Base-by-base conservation (phyloP, 1,140 invertebrate genomes). In the Zophobas atratus region DNA sequence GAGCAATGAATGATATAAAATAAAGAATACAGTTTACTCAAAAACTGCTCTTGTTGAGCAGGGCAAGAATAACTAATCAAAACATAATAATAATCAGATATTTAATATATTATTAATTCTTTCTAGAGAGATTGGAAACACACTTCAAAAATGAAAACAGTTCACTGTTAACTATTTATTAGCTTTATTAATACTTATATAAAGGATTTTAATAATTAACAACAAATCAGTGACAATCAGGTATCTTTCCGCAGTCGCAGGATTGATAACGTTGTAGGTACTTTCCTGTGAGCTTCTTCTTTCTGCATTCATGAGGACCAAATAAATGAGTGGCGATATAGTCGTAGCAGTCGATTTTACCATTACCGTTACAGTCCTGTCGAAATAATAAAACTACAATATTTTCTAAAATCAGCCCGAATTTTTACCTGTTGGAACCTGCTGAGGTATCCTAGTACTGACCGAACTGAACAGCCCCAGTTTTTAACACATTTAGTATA, bases 321-420 rank as follows among this genome's bases (percentile, higher is more conserved):
- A 91, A 85, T 81, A 91, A 91, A 87, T 97, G 96, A 81, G 97
- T 95, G 6, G 92, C 90, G 72, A 93, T 92, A 86, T 91, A 96
- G 86, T 97, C 96, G 63, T 92, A 91, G 82, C 96, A 97, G 85
- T 96, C 90, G 39, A 97, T 89, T 67, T 81, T 82, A 1, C 92
- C 92, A 81, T 96, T 94, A 1, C 88, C 88, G 82, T 96, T 96
- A 84, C 95, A 97, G 87, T 97, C 95, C 92, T 95, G 88, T 32
- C 57, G 34, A 20, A 20, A 20, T 20, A 35, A 34, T 1, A 57
- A 1, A 57, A 20, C 1, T 2, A 4, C 2, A 63, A n/a, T 39
- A 39, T 1, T 6, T n/a, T n/a, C 36, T 34, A 5, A 63, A 63
- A 38, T 39, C 39, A 39, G 60, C 43, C 38, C 60, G 8, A 39